phyloP scores from a whole-genome alignment of 2,113 vertebrate genomes.

The Marmota monax region DNA sequence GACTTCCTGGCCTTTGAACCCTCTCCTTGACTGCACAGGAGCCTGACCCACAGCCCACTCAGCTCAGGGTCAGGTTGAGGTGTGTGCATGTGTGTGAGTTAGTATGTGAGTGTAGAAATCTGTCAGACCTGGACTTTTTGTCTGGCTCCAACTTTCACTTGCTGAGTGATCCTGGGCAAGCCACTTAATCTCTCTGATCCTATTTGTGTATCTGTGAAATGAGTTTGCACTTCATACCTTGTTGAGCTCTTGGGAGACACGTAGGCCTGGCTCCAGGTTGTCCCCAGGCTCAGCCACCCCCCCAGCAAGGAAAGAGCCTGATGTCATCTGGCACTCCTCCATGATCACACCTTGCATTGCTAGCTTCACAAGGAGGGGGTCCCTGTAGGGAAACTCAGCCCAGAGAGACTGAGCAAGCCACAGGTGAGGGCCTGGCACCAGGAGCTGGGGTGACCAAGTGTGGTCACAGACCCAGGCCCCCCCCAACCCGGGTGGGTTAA shows the following conservation, averaged over 20 bases:
- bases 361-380: neutral
- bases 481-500: too few species aligned
- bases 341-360: too few species aligned
- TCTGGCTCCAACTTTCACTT: neutral
- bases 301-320: too few species aligned
- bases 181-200: neutral
- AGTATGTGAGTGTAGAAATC: neutral
- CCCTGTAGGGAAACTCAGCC: neutral
- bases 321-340: accelerated
- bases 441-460: neutral
- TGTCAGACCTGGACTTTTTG: neutral
- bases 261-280: too few species aligned
- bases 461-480: too few species aligned
- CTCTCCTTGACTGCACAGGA: too few species aligned
- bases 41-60: neutral
- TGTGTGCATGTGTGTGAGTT: too few species aligned
- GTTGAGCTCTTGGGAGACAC: neutral
- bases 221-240: accelerated
- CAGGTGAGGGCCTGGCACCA: neutral
- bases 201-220: accelerated
- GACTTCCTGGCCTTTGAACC: too few species aligned
- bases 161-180: neutral
- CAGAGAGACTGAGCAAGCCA: neutral
- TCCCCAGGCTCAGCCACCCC: neutral
- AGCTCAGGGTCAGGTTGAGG: neutral